Base-by-base conservation (phyloP, 2,888 invertebrate genomes). In the Eristalis tenax region DNA sequence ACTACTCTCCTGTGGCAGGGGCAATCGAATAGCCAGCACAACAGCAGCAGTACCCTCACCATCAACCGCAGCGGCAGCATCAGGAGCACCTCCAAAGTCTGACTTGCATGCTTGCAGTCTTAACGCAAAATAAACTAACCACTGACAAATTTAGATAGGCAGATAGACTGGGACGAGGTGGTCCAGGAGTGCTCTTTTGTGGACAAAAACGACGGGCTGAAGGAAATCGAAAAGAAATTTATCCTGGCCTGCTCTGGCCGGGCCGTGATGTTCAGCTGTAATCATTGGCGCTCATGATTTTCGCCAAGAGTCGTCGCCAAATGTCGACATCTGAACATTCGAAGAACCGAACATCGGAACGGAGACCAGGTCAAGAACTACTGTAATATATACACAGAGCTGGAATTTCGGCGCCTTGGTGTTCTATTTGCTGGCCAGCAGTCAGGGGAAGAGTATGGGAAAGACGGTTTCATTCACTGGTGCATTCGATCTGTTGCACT, bases 1-100 rank as follows among this genome's bases (percentile, higher is more conserved):
- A 87, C 77, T 81, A 71, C 71, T 84, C 74, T 71, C 65, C 22
- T 38, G n/a, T 56, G 83, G 63, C 43, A 74, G 71, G 32, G 70
- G 77, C 76, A 79, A 68, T 80, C 86, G 90, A 90, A 90, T 89
- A 90, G 90, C 90, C 88, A 89, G 89, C 90, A 90, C 70, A 70
- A 66, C 18, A 77, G 50, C 85, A 81, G 73, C 76, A 84, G 65
- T 81, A 77, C 73, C 81, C 65, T n/a, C 35, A 65, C 64, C 57
- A 65, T 13, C 22, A 59, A 10, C 59, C 18, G 26, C 43, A 74
- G 22, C 74, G 65, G 66, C 82, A 78, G 74, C 81, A 73, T 23
- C 35, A 59, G 59, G 64, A 65, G 59, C 59, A 26, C 59, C 15
- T 59, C 50, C 50, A 50, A 32, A 57, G 32, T 28, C 64, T 65